A percentile compares a stretch with the other conserved stretches of the same genome.
Evolutionary conservation across 2,888 invertebrate species (phyloP).

Genomic region (Drosophila affinis): DNA sequence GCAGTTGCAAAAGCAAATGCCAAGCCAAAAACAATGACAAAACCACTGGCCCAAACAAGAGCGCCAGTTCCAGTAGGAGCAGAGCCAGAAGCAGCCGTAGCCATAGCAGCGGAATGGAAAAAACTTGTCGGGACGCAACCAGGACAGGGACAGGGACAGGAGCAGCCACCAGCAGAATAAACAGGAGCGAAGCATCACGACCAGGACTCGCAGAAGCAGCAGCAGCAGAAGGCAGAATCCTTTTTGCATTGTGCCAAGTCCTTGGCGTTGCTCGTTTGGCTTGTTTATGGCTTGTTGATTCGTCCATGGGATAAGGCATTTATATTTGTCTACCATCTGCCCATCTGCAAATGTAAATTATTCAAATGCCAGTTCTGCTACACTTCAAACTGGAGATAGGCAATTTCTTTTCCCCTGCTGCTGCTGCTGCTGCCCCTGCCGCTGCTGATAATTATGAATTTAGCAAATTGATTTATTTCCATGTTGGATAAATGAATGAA

Average conservation of each 20-base stretch:
- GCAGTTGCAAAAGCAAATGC: slow-evolving; percentile 36
- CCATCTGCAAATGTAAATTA: slow-evolving; percentile 33
- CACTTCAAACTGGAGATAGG: background rate
- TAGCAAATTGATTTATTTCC: slow-evolving; percentile 23
- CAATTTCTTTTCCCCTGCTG: background rate
- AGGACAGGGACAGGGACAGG: background rate
- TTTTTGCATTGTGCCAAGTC: slow-evolving; percentile 46
- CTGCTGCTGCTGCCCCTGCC: background rate
- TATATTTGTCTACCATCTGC: slow-evolving; percentile 51
- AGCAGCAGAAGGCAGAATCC: slow-evolving; percentile 43
- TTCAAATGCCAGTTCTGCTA: slow-evolving; percentile 16
- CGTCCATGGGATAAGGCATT: slow-evolving; percentile 66
- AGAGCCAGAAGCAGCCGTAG: slow-evolving; percentile 17
- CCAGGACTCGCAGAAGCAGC: slow-evolving; percentile 14
- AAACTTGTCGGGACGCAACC: slow-evolving; percentile 2
- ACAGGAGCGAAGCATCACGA: background rate
- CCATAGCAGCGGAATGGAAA: slow-evolving; percentile 18
- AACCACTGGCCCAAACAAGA: slow-evolving; percentile 56
- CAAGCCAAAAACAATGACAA: slow-evolving; percentile 46
- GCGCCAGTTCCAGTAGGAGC: slow-evolving; percentile 21
- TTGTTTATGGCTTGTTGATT: slow-evolving; percentile 73
- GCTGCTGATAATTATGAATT: slow-evolving; percentile 24
- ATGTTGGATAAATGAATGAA: background rate
- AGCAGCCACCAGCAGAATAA: slow-evolving; percentile 1
- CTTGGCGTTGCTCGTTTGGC: slow-evolving; percentile 47